Evolutionary conservation across 2,113 vertebrate species (phyloP).

Genomic region (Paramormyrops kingsleyae): DNA sequence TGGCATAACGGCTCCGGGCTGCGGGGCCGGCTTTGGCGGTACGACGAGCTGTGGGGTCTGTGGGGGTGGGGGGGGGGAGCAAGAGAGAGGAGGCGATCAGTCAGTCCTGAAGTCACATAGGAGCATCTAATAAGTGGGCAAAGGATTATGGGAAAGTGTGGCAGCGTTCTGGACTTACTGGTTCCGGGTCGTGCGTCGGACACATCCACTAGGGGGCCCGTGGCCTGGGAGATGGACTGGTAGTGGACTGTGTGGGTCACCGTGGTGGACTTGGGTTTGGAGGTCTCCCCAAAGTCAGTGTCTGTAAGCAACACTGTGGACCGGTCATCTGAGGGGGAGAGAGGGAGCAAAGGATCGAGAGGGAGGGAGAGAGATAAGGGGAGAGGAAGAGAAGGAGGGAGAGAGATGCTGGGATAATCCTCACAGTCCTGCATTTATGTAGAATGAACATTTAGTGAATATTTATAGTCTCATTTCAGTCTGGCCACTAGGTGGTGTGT

Average conservation of each 20-base stretch:
- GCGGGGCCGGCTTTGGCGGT: constrained; percentile 87
- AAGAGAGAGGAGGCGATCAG: neutral
- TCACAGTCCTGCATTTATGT: neutral
- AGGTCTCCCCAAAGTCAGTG: constrained; percentile 91
- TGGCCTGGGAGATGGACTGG: constrained; percentile 93
- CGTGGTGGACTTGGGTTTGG: constrained; percentile 94
- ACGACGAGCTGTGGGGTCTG: constrained; percentile 92
- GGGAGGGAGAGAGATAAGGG: neutral
- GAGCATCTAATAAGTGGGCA: neutral
- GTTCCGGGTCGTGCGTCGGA: constrained; percentile 95
- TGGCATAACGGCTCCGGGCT: constrained; percentile 87
- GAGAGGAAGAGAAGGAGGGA: neutral
- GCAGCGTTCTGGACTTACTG: constrained; percentile 69
- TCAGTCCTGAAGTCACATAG: constrained; percentile 13
- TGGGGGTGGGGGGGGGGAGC: neutral
- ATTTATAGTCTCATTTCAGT: neutral
- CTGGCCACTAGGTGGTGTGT: neutral
- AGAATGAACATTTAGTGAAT: neutral
- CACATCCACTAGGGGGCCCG: constrained; percentile 90
- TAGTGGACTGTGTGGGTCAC: constrained; percentile 97
- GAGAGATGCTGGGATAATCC: neutral
- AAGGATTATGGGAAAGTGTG: neutral
- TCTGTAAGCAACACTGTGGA: constrained; percentile 90
- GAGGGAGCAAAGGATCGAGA: neutral
- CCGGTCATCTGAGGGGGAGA: constrained; percentile 74